A percentile compares a stretch with the other conserved stretches of the same genome.
These are phyloP conservation scores for Allacma fusca DNA, from an alignment of 2,888 invertebrate species.

Conservation along the genomic window DNA sequence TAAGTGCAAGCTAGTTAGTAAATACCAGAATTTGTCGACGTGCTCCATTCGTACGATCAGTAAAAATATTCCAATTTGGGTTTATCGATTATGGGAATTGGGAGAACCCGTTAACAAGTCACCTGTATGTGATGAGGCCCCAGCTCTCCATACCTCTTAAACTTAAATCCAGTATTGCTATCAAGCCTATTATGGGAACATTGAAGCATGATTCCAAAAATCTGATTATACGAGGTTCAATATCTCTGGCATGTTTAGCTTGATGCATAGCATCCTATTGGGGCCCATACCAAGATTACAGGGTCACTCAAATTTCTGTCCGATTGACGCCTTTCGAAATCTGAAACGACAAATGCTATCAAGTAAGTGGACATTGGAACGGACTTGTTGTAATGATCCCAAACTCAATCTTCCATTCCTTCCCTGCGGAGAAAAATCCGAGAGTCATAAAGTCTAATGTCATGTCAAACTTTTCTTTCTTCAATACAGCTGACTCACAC, in stretches of 20 bases:
- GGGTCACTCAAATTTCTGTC: slow-evolving; percentile 64
- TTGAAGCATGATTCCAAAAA: slow-evolving; percentile 79
- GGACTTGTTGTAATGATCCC: slow-evolving; percentile 61
- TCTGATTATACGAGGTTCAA: slow-evolving; percentile 78
- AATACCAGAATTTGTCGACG: background rate
- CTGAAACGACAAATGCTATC: slow-evolving; percentile 76
- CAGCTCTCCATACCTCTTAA: slow-evolving; percentile 67
- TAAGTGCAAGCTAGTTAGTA: too few relatives aligned
- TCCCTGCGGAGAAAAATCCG: too few relatives aligned
- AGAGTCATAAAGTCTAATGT: too few relatives aligned
- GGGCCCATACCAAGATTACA: slow-evolving; percentile 77
- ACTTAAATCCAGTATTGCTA: slow-evolving; percentile 89
- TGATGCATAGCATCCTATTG: slow-evolving; percentile 78
- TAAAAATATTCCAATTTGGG: too few relatives aligned
- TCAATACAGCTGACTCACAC: too few relatives aligned
- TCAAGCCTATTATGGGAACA: slow-evolving; percentile 83
- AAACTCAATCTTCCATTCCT: slow-evolving; percentile 58
- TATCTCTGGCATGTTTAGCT: slow-evolving; percentile 76
- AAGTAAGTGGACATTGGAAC: slow-evolving; percentile 73
- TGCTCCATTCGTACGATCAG: background rate
- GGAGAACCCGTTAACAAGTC: slow-evolving; percentile 6
- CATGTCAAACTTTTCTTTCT: too few relatives aligned
- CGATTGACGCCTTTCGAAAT: slow-evolving; percentile 72
- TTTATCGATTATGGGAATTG: too few relatives aligned
- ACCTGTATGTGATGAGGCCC: slow-evolving; percentile 83